These are phyloP conservation scores for Eristalinus sepulchralis DNA, from an alignment of 2,888 invertebrate genomes.

Conservation along the genomic window DNA sequence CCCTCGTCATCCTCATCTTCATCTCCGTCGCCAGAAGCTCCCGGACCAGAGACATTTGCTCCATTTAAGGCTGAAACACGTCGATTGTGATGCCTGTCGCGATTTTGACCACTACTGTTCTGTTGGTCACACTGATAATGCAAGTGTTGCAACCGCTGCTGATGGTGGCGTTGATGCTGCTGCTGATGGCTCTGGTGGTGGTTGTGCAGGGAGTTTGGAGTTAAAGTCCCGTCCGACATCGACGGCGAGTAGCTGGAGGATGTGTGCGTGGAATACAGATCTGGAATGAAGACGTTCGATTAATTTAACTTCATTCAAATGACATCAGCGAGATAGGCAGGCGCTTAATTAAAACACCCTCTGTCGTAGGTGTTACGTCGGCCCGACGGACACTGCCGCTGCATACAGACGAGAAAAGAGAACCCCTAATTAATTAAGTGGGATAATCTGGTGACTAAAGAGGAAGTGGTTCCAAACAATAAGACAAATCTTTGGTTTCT, in stretches of 20 bases:
- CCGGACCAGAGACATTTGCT: conserved; percentile 62
- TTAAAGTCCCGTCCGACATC: conserved; percentile 80
- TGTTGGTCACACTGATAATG: conserved; percentile 70
- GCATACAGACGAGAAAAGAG: conserved; percentile 29
- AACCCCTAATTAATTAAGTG: conserved; percentile 69
- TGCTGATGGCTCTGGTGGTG: conserved; percentile 72
- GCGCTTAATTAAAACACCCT: conserved; percentile 67
- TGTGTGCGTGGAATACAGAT: conserved; percentile 81
- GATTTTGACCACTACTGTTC: conserved; percentile 65
- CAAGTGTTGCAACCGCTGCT: conserved; percentile 66
- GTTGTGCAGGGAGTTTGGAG: conserved; percentile 78
- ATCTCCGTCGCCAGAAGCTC: conserved; percentile 64
- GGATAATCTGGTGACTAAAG: conserved; percentile 69
- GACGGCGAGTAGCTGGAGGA: conserved; percentile 81
- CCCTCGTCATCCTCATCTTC: conserved; percentile 47
- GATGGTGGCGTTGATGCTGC: conserved; percentile 70
- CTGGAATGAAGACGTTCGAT: conserved; percentile 73
- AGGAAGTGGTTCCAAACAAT: conserved; percentile 70
- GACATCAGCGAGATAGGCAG: conserved; percentile 32
- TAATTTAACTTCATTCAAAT: conserved; percentile 68
- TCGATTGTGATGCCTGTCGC: conserved; percentile 72
- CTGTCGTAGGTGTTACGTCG: conserved; percentile 67
- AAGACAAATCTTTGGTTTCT: conserved; percentile 65
- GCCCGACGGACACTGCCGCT: neutral
- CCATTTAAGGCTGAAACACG: conserved; percentile 70